Percentiles rank a stretch among this genome's conserved stretches.
Evolutionary conservation across 2,888 invertebrate species (phyloP).

Genomic region (Artemia sinica): DNA sequence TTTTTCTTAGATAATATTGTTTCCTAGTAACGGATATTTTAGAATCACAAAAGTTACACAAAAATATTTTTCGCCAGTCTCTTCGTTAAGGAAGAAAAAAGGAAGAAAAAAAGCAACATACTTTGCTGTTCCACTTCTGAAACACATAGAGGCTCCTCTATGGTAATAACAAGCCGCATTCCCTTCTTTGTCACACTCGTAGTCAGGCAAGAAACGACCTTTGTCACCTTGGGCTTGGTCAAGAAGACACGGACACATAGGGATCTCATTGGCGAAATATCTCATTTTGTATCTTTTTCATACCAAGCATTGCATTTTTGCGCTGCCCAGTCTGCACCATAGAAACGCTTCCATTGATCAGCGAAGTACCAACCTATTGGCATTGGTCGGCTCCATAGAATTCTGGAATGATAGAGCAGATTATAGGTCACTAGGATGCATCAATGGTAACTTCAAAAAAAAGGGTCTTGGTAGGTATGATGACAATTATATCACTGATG

Average conservation of each 20-base stretch:
- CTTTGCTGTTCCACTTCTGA: slow-evolving; percentile 75
- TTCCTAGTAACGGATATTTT: no score
- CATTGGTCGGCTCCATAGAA: slow-evolving; percentile 72
- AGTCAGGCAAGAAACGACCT: slow-evolving; percentile 77
- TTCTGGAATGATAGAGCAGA: slow-evolving; percentile 2
- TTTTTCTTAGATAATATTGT: no score
- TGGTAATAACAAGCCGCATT: slow-evolving; percentile 71
- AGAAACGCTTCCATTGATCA: slow-evolving; percentile 64
- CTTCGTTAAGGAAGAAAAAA: no score
- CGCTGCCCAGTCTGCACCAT: slow-evolving; percentile 65
- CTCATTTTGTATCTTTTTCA: slow-evolving; percentile 57
- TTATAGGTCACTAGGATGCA: no score
- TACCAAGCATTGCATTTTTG: slow-evolving; percentile 79
- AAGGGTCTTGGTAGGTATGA: no score
- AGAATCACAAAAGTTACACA: no score
- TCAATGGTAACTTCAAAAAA: no score
- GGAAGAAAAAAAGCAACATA: no score
- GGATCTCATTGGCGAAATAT: slow-evolving; percentile 65
- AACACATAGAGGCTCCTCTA: slow-evolving; percentile 76
- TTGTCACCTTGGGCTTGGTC: slow-evolving; percentile 79
- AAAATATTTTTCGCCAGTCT: no score
- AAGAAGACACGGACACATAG: slow-evolving; percentile 68
- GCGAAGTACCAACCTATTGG: slow-evolving; percentile 84
- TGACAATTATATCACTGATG: no score
- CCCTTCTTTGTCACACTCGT: slow-evolving; percentile 73